Conservation (phyloP, 2,113 vertebrate species). For the Malaclemys terrapin region DNA sequence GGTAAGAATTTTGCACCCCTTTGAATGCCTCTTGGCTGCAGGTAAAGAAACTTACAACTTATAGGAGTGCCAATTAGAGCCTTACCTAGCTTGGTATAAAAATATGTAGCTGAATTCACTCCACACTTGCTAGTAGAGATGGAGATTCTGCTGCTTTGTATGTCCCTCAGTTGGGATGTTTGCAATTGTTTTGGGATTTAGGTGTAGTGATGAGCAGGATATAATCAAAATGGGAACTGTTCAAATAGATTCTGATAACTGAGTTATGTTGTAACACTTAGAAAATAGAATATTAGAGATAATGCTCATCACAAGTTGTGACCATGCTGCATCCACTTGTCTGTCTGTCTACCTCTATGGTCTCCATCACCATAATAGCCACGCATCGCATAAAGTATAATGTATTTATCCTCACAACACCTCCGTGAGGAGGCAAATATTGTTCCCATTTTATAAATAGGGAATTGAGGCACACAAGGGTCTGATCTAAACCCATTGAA, state of each 20-base stretch:
- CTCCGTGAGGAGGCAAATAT: background rate
- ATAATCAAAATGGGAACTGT: background rate
- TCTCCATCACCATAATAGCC: background rate
- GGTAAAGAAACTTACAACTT: background rate
- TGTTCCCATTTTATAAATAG: too few relatives aligned
- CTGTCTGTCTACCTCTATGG: too few relatives aligned
- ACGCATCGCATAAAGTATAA: background rate
- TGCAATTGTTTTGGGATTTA: background rate
- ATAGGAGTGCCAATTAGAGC: background rate
- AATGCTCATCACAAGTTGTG: background rate
- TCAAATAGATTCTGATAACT: background rate
- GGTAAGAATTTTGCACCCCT: background rate
- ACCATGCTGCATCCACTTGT: background rate
- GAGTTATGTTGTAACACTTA: background rate
- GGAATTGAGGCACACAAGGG: too few relatives aligned
- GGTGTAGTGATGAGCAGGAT: background rate
- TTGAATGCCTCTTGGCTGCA: background rate
- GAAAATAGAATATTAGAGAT: background rate
- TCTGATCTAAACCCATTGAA: too few relatives aligned
- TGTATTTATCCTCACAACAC: background rate
- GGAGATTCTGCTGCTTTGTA: background rate
- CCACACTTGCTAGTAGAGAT: background rate
- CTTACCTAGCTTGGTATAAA: background rate
- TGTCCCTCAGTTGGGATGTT: background rate
- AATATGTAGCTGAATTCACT: background rate